phyloP scores from a whole-genome alignment of 2,797 vertebrate genomes.

The Parauchenoglanis punctatus region DNA sequence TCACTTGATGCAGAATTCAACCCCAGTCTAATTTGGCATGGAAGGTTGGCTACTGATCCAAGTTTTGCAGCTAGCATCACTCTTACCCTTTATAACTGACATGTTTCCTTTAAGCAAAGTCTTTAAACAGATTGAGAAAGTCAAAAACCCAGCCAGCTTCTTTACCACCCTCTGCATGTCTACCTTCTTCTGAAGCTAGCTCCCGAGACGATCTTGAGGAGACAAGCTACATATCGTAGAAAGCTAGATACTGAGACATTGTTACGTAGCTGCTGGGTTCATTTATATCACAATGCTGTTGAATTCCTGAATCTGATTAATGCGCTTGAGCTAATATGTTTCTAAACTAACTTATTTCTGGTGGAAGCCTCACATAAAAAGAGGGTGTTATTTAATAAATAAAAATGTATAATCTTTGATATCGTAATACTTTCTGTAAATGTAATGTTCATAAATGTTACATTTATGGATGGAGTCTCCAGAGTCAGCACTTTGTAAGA shows the following conservation, averaged over 20 bases:
- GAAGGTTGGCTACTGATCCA: background rate
- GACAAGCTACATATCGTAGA: background rate
- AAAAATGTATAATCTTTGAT: background rate
- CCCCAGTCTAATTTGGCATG: background rate
- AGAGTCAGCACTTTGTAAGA: background rate
- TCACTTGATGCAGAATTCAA: slow-evolving; percentile 11
- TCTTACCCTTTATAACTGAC: background rate
- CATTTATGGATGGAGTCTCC: background rate
- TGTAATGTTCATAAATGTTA: background rate
- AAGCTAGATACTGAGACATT: background rate
- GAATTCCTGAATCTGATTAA: background rate
- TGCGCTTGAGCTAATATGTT: background rate
- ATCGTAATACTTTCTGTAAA: background rate
- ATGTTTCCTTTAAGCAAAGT: background rate
- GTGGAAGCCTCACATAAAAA: background rate
- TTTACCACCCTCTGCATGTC: background rate
- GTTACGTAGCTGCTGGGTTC: background rate
- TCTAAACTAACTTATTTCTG: background rate
- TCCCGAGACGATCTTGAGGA: background rate
- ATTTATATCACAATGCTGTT: background rate
- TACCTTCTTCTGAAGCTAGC: background rate
- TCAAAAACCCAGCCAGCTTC: background rate
- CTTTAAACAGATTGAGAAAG: background rate
- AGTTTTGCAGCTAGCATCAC: background rate
- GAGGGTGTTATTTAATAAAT: background rate